phyloP scores from a whole-genome alignment of 1,140 invertebrate species.

The Planococcus citri region DNA sequence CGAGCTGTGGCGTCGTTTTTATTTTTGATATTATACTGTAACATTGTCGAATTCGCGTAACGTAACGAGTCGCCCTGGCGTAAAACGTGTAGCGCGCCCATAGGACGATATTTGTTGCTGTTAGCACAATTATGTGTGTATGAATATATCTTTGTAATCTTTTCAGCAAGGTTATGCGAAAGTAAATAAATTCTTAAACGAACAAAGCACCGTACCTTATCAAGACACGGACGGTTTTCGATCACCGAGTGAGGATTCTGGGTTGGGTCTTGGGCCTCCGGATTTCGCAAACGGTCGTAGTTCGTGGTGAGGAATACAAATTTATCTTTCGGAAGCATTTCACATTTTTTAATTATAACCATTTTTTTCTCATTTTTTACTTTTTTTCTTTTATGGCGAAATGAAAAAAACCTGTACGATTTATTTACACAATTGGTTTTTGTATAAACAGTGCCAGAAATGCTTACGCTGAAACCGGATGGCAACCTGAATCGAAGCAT shows the following conservation, averaged over 20 bases:
- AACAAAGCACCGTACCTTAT: constrained; percentile 1
- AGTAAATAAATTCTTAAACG: constrained; percentile 13
- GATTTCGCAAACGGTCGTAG: constrained; percentile 26
- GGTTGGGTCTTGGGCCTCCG: constrained; percentile 55
- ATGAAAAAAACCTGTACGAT: constrained; percentile 13
- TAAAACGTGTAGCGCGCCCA: too few relatives aligned
- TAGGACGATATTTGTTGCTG: too few relatives aligned
- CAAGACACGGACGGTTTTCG: constrained; percentile 42
- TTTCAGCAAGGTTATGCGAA: constrained; percentile 9
- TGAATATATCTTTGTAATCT: not conserved
- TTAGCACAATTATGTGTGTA: too few relatives aligned
- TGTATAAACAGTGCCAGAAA: constrained; percentile 11
- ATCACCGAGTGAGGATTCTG: constrained; percentile 70
- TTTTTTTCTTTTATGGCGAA: constrained; percentile 1
- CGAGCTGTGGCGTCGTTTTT: too few relatives aligned
- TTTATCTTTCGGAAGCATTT: constrained; percentile 16
- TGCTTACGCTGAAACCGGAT: not conserved
- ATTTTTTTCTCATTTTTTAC: constrained; percentile 11
- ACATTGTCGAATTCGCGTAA: too few relatives aligned
- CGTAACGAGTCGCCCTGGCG: too few relatives aligned
- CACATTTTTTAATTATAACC: not conserved
- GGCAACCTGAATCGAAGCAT: constrained; percentile 12
- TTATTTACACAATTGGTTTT: constrained; percentile 10
- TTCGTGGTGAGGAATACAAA: constrained; percentile 26
- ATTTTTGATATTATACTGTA: too few relatives aligned